Conservation (phyloP, 2,113 vertebrate species). For the Uria aalge region DNA sequence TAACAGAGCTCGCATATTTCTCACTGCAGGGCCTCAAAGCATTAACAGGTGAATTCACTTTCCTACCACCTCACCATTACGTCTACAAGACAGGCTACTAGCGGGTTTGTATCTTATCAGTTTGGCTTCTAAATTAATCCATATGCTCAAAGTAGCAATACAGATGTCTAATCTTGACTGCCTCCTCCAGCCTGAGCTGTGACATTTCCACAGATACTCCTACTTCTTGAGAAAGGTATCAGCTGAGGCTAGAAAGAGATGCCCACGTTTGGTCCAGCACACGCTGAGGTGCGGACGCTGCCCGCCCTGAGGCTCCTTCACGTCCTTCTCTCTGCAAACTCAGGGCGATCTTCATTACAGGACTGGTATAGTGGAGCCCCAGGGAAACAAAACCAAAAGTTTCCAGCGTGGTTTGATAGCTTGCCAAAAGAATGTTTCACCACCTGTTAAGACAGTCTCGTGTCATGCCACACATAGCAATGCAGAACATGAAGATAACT, state of each 20-base stretch:
- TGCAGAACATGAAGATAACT: background rate
- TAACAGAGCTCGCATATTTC: background rate
- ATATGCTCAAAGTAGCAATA: background rate
- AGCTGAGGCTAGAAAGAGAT: background rate
- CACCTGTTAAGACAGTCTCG: slow-evolving; percentile 1
- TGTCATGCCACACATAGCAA: background rate
- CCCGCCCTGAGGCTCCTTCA: background rate
- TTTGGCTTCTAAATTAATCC: background rate
- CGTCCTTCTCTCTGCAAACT: background rate
- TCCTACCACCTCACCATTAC: background rate
- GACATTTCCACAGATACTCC: background rate
- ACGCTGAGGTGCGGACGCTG: background rate
- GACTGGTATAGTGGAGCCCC: background rate
- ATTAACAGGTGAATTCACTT: background rate
- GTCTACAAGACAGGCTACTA: background rate
- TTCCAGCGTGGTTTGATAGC: background rate
- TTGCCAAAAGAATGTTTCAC: background rate
- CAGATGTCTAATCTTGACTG: background rate
- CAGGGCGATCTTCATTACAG: background rate
- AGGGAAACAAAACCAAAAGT: background rate
- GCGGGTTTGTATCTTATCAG: background rate
- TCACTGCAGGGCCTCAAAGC: background rate
- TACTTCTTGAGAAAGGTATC: background rate
- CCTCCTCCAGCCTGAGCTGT: background rate
- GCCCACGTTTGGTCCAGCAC: background rate